A percentile compares a stretch with the other conserved stretches of the same genome.
Evolutionary conservation across 1,140 invertebrate species (phyloP).

Genomic region (Pseudomyrmex flavicornis): DNA sequence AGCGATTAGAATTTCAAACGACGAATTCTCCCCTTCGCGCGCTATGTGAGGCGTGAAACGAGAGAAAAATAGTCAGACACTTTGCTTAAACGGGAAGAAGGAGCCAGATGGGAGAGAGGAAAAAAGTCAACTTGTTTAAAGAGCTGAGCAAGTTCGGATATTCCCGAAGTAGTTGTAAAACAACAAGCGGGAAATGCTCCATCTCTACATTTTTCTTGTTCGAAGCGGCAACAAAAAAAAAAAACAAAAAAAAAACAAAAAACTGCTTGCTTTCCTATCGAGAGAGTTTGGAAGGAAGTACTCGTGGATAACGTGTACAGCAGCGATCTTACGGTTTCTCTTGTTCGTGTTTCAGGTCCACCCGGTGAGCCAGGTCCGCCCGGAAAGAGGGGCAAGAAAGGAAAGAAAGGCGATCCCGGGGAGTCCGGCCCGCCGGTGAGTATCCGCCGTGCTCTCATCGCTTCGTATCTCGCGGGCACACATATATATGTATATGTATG

Average conservation of each 20-base stretch:
- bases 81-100: neutral
- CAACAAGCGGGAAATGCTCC: conserved; percentile 15
- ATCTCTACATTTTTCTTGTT: conserved; percentile 16
- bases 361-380: conserved; percentile 89
- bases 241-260: too few relatives aligned
- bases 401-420: conserved; percentile 94
- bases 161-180: conserved; percentile 17
- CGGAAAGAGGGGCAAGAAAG: conserved; percentile 94
- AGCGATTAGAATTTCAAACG: conserved; percentile 9
- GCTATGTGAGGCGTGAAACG: neutral
- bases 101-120: neutral
- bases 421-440: conserved; percentile 90
- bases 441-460: conserved; percentile 56
- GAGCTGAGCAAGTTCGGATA: neutral
- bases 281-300: neutral
- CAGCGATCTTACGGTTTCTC: conserved; percentile 5
- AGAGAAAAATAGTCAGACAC: neutral
- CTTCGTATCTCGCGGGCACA: neutral
- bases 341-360: conserved; percentile 87
- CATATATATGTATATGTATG: neutral
- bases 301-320: conserved; percentile 12
- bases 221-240: neutral
- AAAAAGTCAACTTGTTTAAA: conserved; percentile 7
- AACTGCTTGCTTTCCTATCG: neutral
- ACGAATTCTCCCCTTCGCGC: neutral